Percentiles rank a stretch among this genome's conserved stretches.
Evolutionary conservation across 2,888 invertebrate genomes (phyloP).

Genomic region (Matsumyia berberina): DNA sequence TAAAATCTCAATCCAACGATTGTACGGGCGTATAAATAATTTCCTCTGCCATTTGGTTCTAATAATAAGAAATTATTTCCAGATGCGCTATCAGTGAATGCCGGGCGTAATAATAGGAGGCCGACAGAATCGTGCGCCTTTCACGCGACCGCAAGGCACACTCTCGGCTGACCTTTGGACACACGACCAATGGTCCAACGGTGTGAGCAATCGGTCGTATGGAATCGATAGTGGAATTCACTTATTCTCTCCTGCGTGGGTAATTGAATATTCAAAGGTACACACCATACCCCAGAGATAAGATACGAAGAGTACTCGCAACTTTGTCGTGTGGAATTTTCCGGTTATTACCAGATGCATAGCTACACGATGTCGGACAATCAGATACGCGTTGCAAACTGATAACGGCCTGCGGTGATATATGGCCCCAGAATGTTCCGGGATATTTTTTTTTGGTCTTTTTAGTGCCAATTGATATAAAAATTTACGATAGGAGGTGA

Average conservation of each 20-base stretch:
- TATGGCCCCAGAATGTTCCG: neutral
- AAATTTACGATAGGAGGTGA: neutral
- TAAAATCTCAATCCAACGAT: conserved; percentile 7
- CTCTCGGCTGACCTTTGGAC: conserved; percentile 16
- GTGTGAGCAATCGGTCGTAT: conserved; percentile 22
- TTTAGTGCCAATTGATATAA: conserved; percentile 8
- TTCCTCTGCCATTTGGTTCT: conserved; percentile 1
- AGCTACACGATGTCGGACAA: conserved; percentile 1
- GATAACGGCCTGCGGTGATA: conserved; percentile 7
- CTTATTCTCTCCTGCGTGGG: conserved; percentile 15
- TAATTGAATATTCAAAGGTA: conserved; percentile 21
- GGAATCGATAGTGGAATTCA: conserved; percentile 17
- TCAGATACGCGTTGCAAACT: conserved; percentile 9
- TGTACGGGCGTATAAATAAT: conserved; percentile 21
- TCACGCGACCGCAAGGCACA: conserved; percentile 35
- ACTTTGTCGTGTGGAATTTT: conserved; percentile 8
- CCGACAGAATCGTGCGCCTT: conserved; percentile 24
- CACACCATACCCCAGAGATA: conserved; percentile 1
- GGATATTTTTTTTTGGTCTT: neutral
- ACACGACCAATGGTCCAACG: conserved; percentile 4
- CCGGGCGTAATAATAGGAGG: neutral
- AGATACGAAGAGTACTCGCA: conserved; percentile 24
- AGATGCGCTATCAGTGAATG: conserved; percentile 19
- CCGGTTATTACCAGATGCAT: conserved; percentile 32
- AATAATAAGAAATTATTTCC: conserved; percentile 32